Evolutionary conservation across 2,888 invertebrate species (phyloP).

Genomic region (Plagodis dolabraria): DNA sequence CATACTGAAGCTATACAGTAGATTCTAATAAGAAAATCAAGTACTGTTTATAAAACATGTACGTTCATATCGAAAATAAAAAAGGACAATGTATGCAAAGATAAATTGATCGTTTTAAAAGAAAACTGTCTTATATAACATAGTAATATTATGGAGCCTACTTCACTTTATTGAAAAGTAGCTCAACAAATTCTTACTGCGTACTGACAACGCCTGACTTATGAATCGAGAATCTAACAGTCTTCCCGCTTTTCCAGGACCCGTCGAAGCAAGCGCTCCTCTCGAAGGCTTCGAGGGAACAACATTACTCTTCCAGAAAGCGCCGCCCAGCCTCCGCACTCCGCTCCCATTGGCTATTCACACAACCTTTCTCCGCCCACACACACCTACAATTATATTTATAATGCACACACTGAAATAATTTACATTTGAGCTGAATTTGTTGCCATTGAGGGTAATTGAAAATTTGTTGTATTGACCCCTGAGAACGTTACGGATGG

Average conservation of each 20-base stretch:
- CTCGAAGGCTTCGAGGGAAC: constrained; percentile 77
- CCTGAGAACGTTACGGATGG: constrained; percentile 64
- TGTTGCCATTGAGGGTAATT: constrained; percentile 82
- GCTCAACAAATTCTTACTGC: too few relatives aligned
- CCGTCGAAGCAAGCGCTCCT: constrained; percentile 53
- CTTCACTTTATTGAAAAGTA: too few relatives aligned
- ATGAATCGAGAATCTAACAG: neutral
- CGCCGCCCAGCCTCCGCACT: constrained; percentile 69
- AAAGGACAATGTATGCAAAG: too few relatives aligned
- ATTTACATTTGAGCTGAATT: constrained; percentile 85
- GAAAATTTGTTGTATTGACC: constrained; percentile 84
- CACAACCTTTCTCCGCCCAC: constrained; percentile 61
- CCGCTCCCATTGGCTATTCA: constrained; percentile 66
- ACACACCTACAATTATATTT: constrained; percentile 83
- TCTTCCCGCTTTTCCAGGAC: constrained; percentile 26
- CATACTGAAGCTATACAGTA: too few relatives aligned
- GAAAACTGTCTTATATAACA: too few relatives aligned
- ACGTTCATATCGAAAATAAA: too few relatives aligned
- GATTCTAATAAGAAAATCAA: too few relatives aligned
- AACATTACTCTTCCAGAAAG: constrained; percentile 75
- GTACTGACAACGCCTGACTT: too few relatives aligned
- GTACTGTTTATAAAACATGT: too few relatives aligned
- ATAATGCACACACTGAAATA: constrained; percentile 83
- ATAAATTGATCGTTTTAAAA: too few relatives aligned
- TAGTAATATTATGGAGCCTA: too few relatives aligned